Conservation (phyloP, 2,113 vertebrate genomes). For the human (Homo sapiens) region DNA sequence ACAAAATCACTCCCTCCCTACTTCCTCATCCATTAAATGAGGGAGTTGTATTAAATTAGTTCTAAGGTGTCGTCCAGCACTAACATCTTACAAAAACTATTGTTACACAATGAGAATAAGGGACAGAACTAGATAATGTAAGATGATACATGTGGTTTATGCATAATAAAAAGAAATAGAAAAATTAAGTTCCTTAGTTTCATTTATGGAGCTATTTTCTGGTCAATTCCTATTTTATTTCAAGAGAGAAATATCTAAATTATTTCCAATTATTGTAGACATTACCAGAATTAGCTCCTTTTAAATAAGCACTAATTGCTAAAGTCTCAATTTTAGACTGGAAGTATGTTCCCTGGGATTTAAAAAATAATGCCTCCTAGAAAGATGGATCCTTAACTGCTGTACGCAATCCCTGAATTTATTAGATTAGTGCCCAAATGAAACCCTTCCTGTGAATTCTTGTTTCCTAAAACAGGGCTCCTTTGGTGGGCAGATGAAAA, state of each 20-base stretch:
- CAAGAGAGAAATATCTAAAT: background rate
- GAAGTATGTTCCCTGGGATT: background rate
- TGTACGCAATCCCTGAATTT: background rate
- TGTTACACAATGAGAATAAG: background rate
- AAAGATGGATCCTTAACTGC: background rate
- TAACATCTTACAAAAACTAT: background rate
- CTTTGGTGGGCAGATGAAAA: background rate
- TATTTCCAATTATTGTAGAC: background rate
- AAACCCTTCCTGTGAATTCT: background rate
- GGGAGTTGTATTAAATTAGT: background rate
- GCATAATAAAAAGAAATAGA: background rate
- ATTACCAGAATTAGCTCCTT: background rate
- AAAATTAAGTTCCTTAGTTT: background rate
- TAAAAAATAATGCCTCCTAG: background rate
- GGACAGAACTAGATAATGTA: background rate
- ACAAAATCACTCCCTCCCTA: background rate
- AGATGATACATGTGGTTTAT: background rate
- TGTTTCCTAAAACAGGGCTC: background rate
- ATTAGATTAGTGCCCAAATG: background rate
- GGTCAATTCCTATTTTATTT: slow-evolving; percentile 4
- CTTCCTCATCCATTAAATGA: background rate
- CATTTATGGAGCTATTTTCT: background rate
- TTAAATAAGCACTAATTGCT: background rate
- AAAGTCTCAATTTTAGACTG: background rate
- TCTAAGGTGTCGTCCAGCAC: background rate